Evolutionary conservation across 2,113 vertebrate genomes (phyloP).

Genomic region (Atrichornis clamosus): DNA sequence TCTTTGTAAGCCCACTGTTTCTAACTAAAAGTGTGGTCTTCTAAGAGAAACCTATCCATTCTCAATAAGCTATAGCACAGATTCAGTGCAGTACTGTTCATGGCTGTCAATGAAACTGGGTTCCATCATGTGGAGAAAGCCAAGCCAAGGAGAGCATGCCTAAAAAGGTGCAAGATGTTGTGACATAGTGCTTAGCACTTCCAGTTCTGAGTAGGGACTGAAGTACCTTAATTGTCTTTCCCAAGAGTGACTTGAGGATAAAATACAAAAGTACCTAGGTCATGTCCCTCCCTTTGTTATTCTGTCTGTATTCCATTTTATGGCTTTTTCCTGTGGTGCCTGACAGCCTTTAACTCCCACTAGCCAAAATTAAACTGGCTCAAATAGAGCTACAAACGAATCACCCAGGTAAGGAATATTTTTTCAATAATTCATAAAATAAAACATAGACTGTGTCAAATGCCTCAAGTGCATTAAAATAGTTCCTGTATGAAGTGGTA

Average conservation of each 20-base stretch:
- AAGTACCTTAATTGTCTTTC: neutral
- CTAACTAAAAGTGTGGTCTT: neutral
- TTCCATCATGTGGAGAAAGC: neutral
- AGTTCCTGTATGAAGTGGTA: neutral
- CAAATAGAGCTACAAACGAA: neutral
- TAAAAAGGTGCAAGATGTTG: neutral
- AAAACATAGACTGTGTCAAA: neutral
- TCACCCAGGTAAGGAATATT: neutral
- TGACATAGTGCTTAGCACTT: neutral
- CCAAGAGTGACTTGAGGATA: neutral
- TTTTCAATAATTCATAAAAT: neutral
- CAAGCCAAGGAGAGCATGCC: neutral
- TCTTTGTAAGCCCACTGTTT: neutral
- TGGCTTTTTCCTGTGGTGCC: neutral
- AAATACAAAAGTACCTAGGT: neutral
- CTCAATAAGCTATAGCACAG: neutral
- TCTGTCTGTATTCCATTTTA: neutral
- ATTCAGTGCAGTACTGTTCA: neutral
- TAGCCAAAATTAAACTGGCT: neutral
- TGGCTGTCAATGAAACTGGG: rapidly evolving
- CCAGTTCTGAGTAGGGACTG: neutral
- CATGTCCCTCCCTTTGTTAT: neutral
- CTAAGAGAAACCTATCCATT: neutral
- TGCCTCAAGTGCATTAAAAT: neutral
- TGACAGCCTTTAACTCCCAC: neutral